These are phyloP conservation scores for Loxodonta africana DNA, from an alignment of 2,113 vertebrate genomes.

Conservation along the genomic window DNA sequence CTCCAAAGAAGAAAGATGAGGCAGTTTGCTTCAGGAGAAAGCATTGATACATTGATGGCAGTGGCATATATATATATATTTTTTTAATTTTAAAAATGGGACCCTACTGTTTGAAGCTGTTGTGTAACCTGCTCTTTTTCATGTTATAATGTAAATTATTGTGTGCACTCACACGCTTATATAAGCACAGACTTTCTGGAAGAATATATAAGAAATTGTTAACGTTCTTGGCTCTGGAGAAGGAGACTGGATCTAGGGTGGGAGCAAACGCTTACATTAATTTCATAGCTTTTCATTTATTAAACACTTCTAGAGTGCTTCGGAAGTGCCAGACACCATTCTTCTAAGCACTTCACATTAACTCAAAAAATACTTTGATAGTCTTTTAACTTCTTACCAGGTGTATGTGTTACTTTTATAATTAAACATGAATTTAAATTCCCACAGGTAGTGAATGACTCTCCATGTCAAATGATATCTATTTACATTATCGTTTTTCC, in stretches of 20 bases:
- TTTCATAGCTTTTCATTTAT: background rate
- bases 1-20: too few relatives aligned
- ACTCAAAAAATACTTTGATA: background rate
- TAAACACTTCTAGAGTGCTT: background rate
- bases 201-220: background rate
- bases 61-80: background rate
- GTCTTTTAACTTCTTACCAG: background rate
- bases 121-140: background rate
- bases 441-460: background rate
- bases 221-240: background rate
- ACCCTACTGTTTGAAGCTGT: background rate
- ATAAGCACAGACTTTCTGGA: background rate
- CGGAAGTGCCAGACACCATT: background rate
- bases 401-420: background rate
- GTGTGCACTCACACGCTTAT: background rate
- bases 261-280: background rate
- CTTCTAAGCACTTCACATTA: background rate
- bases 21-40: too few relatives aligned
- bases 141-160: background rate
- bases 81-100: background rate
- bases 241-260: background rate
- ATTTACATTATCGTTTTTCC: accelerated
- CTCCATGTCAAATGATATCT: background rate
- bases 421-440: background rate
- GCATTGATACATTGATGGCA: too few relatives aligned